Evolutionary conservation across 2,113 vertebrate genomes (phyloP), one percentile per base, ranked within the genome.

Genomic region (Cercocebus atys): DNA sequence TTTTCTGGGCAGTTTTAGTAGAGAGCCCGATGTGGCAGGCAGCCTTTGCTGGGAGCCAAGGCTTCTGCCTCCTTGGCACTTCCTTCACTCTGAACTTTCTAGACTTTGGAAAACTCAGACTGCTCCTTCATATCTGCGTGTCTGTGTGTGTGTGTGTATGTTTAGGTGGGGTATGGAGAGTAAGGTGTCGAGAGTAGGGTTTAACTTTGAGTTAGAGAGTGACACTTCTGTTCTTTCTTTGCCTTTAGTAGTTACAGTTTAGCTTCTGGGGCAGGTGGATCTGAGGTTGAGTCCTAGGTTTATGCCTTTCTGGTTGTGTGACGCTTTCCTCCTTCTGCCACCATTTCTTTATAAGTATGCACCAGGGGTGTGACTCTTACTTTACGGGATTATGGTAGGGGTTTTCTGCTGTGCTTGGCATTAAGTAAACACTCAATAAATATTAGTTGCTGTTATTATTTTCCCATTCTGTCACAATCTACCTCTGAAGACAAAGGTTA

Each of bases 381-480:
- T 88, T 95, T 17, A 81, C 2, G 75, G 75, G 9, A 11, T 25
- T 95, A 40, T 64, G 76, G 47, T 55, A 64, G 20, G n/a, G 79
- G n/a, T 86, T 96, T 87, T 70, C 23, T 40, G 64, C 55, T 57
- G 9, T 38, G 18, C 35, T 78, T 89, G 22, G 3, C 25, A 81
- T 94, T 78, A 68, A 92, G 43, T 35, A 78, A 88, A 78, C 0
- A 68, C 38, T 68, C 8, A 70, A 50, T 66, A 93, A 75, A 73
- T 95, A 91, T 50, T 83, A 88, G 64, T 86, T 94, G 76, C 82
- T 76, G 70, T 52, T 92, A 64, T 84, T 94, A 87, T 61, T 90
- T 96, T 96, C 14, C 66, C n/a, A 73, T 79, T 85, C 32, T 86
- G 3, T 90, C 59, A 95, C 57, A n/a, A 38, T 17, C 12, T 84